phyloP scores from a whole-genome alignment of 1,140 invertebrate genomes.

The Scaptodrosophila lebanonensis region DNA sequence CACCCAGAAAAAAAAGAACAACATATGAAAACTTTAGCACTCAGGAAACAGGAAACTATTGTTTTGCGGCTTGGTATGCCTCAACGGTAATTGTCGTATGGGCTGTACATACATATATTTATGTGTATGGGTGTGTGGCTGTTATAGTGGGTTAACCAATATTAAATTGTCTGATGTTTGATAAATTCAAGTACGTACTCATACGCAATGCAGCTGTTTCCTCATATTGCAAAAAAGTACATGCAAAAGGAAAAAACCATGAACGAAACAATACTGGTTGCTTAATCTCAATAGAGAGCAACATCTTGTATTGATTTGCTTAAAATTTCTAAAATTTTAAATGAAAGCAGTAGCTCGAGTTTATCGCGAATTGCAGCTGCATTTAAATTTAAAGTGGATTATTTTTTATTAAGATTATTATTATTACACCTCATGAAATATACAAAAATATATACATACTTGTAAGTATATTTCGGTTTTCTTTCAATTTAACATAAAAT shows the following conservation, averaged over 20 bases:
- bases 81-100: slow-evolving; percentile 41
- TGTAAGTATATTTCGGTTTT: too few relatives aligned
- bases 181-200: slow-evolving; percentile 15
- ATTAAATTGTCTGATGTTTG: slow-evolving; percentile 42
- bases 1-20: too few relatives aligned
- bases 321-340: slow-evolving; percentile 14
- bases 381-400: too few relatives aligned
- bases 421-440: too few relatives aligned
- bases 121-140: slow-evolving; percentile 14
- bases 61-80: slow-evolving; percentile 40
- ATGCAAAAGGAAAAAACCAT: background rate
- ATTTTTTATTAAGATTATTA: too few relatives aligned
- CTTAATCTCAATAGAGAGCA: background rate
- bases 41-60: slow-evolving; percentile 56
- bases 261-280: too few relatives aligned
- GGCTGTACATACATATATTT: slow-evolving; percentile 3
- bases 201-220: too few relatives aligned
- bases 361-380: too few relatives aligned
- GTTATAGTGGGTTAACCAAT: slow-evolving; percentile 31
- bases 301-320: background rate
- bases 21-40: slow-evolving; percentile 53
- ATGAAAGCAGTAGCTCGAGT: too few relatives aligned
- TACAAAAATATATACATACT: too few relatives aligned
- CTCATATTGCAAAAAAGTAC: too few relatives aligned
- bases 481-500: too few relatives aligned